Base-by-base conservation (phyloP, 2,888 invertebrate genomes). In the Pyralis farinalis region DNA sequence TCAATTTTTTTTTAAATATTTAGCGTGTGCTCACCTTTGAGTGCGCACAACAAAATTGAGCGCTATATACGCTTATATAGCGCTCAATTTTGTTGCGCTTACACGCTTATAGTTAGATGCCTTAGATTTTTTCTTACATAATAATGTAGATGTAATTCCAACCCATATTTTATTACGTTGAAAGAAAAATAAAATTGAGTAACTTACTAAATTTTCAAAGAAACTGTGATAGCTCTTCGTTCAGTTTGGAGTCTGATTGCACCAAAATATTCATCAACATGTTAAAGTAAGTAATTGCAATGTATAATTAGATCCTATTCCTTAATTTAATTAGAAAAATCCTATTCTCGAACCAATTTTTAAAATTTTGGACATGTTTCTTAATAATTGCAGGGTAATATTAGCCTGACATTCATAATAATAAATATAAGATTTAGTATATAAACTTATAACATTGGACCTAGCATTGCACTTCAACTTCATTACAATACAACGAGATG, bases 371-470 rank as follows among this genome's bases (percentile, higher is more conserved):
- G 63, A 78, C 65, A 71, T 62, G 58, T 74, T 78, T 79, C 75
- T 73, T 72, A 74, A 74, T 72, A 69, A 73, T 80, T 75, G 76
- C 86, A 85, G 85, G 85, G 85, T 85, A 84, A 68, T 49, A 62
- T 67, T 73, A 81, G 85, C 86, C 82, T 84, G 77, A 71, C 73
- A 71, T 67, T 74, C 68, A 66, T 59, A 62, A 63, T 68, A 69
- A 66, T 73, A 69, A 68, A 63, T 72, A 42, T 71, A 76, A 73
- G 71, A 58, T 61, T 65, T 68, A 68, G 66, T 68, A 62, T 58
- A 59, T 51, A 3, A 3, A 16, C 16, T 51, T 62, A 58, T 54
- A 47, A 33, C 9, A 28, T 39, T 10, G 12, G 1, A 20, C 16
- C 21, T 12, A 30, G 11, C 16, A 20, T 29, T 5, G 20, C 10